phyloP scores from a whole-genome alignment of 2,888 invertebrate genomes.

The Synanthedon vespiformis region DNA sequence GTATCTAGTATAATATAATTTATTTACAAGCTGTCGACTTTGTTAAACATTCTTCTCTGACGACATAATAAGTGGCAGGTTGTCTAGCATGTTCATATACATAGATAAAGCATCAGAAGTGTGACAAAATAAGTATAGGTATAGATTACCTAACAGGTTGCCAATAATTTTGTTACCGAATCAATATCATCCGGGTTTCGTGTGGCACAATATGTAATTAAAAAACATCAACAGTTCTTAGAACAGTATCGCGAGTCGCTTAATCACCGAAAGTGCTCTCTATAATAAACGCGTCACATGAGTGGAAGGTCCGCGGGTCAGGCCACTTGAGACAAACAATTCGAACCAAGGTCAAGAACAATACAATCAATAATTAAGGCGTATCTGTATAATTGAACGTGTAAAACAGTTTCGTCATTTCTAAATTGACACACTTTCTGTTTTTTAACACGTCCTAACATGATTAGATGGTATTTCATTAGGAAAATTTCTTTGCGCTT shows the following conservation, averaged over 20 bases:
- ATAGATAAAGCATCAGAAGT: too few species aligned
- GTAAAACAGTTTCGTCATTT: slow-evolving; percentile 15
- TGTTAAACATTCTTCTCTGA: too few species aligned
- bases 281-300: slow-evolving; percentile 10
- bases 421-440: background rate
- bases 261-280: slow-evolving; percentile 12
- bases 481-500: too few species aligned
- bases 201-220: background rate
- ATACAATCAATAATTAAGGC: slow-evolving; percentile 1
- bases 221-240: slow-evolving; percentile 11
- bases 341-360: slow-evolving; percentile 42
- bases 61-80: too few species aligned
- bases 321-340: slow-evolving; percentile 26
- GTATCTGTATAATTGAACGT: slow-evolving; percentile 8
- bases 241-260: slow-evolving; percentile 16
- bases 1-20: too few species aligned
- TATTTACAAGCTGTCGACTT: too few species aligned
- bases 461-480: too few species aligned
- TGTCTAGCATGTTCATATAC: too few species aligned
- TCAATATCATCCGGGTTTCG: background rate
- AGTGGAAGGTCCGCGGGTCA: slow-evolving; percentile 6
- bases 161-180: background rate
- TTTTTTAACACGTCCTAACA: background rate
- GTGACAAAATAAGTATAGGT: too few species aligned
- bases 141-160: too few species aligned